These are phyloP conservation scores for Chaetodon trifasciatus DNA, from an alignment of 2,797 vertebrate species.

Conservation along the genomic window DNA sequence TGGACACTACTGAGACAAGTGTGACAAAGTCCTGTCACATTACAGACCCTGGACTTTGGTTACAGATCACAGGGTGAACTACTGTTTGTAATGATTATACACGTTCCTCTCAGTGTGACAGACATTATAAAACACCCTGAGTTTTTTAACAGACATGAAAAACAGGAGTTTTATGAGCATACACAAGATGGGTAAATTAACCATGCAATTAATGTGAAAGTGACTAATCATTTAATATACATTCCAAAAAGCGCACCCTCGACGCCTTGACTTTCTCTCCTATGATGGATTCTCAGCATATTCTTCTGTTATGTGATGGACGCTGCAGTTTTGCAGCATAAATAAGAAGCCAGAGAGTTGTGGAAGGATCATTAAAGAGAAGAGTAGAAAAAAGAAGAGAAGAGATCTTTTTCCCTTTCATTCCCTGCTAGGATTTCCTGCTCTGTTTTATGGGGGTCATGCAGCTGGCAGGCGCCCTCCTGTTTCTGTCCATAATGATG, in stretches of 20 bases:
- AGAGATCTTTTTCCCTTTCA: slow-evolving; percentile 74
- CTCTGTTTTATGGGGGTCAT: slow-evolving; percentile 86
- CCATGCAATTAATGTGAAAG: slow-evolving; percentile 26
- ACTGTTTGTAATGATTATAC: slow-evolving; percentile 82
- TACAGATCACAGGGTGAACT: slow-evolving; percentile 68
- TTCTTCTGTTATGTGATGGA: slow-evolving; percentile 46
- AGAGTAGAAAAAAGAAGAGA: slow-evolving; percentile 47
- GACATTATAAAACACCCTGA: slow-evolving; percentile 54
- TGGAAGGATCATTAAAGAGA: slow-evolving; percentile 46
- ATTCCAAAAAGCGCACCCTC: neutral
- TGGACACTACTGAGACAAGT: slow-evolving; percentile 66
- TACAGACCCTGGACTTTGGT: slow-evolving; percentile 81
- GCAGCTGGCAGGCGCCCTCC: slow-evolving; percentile 87
- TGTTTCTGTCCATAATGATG: slow-evolving; percentile 87
- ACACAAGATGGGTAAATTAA: slow-evolving; percentile 31
- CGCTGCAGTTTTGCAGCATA: slow-evolving; percentile 48
- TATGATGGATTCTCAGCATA: neutral
- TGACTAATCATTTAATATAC: slow-evolving; percentile 30
- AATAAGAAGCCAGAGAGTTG: slow-evolving; percentile 42
- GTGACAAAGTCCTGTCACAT: slow-evolving; percentile 79
- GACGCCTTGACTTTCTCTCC: slow-evolving; percentile 20
- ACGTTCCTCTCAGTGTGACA: slow-evolving; percentile 65
- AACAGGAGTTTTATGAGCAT: slow-evolving; percentile 25
- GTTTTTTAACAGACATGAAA: slow-evolving; percentile 40
- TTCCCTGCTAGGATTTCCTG: slow-evolving; percentile 85